A percentile compares a stretch with the other conserved stretches of the same genome.
Evolutionary conservation across 2,113 vertebrate species (phyloP).

Genomic region (Marmota monax): DNA sequence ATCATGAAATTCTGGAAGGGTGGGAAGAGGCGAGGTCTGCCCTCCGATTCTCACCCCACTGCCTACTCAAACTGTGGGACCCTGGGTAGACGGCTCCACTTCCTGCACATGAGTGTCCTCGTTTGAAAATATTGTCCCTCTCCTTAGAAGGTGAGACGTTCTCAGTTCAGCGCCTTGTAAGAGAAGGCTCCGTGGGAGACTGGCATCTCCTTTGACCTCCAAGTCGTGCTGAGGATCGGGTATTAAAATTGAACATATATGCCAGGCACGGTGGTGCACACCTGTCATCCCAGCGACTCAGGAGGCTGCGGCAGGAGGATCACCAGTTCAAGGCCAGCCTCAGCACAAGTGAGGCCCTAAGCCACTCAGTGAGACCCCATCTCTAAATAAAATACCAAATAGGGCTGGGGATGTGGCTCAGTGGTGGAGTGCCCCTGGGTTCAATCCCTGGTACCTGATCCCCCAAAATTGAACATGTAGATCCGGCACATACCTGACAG

Average conservation of each 20-base stretch:
- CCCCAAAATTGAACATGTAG: too few relatives aligned
- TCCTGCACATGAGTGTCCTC: neutral
- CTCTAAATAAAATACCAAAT: too few relatives aligned
- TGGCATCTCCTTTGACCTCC: too few relatives aligned
- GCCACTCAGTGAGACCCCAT: too few relatives aligned
- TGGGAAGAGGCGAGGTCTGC: neutral
- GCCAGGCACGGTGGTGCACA: neutral
- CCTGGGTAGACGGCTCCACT: neutral
- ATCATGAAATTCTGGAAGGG: neutral
- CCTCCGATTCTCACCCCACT: neutral
- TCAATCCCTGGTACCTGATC: too few relatives aligned
- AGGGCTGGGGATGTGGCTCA: too few relatives aligned
- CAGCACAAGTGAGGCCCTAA: too few relatives aligned
- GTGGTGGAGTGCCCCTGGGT: neutral
- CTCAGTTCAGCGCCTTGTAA: neutral
- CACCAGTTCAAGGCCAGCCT: too few relatives aligned
- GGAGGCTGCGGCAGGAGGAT: too few relatives aligned
- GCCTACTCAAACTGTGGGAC: too few relatives aligned
- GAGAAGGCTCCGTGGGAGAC: neutral
- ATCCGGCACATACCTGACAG: neutral
- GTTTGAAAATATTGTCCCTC: neutral
- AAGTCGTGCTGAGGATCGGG: neutral
- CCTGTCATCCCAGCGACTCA: too few relatives aligned
- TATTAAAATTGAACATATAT: rapidly evolving
- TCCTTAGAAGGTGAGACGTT: rapidly evolving